Conservation (phyloP, 2,797 vertebrate genomes). For the Fistularia tabacaria region DNA sequence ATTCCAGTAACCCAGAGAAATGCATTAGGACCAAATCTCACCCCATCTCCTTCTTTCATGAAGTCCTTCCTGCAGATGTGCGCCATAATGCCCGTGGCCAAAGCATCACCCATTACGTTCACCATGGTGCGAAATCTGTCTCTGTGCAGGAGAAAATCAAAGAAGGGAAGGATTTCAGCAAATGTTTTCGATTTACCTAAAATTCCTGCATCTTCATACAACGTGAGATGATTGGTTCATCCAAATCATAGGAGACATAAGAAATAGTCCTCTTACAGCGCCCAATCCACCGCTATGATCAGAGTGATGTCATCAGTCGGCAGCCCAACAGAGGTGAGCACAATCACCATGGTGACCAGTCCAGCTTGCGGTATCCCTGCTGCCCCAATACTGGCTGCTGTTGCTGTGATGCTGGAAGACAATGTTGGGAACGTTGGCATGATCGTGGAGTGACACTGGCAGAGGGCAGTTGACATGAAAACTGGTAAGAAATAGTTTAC, state of each 20-base stretch:
- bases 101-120: slow-evolving; percentile 91
- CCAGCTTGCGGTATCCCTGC: slow-evolving; percentile 95
- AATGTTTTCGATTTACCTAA: slow-evolving; percentile 43
- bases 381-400: slow-evolving; percentile 93
- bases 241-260: too few species aligned
- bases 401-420: slow-evolving; percentile 88
- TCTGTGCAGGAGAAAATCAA: slow-evolving; percentile 61
- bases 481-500: too few species aligned
- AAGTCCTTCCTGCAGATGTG: slow-evolving; percentile 97
- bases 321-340: slow-evolving; percentile 91
- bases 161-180: slow-evolving; percentile 1
- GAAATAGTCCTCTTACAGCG: slow-evolving; percentile 75
- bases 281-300: slow-evolving; percentile 95
- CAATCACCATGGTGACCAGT: slow-evolving; percentile 96
- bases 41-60: slow-evolving; percentile 85
- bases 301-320: slow-evolving; percentile 95
- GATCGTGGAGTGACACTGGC: too few species aligned
- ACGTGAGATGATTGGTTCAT: too few species aligned
- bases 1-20: too few species aligned
- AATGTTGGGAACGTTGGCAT: neutral
- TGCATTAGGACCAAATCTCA: slow-evolving; percentile 51
- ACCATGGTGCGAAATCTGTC: slow-evolving; percentile 98
- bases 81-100: slow-evolving; percentile 96
- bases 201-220: too few species aligned
- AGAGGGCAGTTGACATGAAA: too few species aligned